Conservation (phyloP, 2,888 invertebrate genomes). For the Apodemia duryi region DNA sequence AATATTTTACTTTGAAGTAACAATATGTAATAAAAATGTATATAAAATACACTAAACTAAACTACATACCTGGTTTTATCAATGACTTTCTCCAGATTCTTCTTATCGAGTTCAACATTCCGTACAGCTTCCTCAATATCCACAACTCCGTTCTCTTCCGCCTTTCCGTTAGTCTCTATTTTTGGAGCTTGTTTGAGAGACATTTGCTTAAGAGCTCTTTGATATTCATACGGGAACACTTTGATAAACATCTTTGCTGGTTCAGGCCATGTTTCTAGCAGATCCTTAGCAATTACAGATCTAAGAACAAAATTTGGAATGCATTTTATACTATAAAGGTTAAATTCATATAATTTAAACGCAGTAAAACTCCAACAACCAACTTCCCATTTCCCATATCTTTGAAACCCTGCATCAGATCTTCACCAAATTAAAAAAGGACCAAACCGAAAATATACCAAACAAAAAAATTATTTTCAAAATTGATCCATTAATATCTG, state of each 20-base stretch:
- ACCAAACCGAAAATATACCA: too few relatives aligned
- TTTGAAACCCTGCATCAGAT: too few relatives aligned
- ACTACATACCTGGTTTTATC: constrained; percentile 84
- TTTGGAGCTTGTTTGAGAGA: constrained; percentile 57
- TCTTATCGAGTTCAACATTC: constrained; percentile 87
- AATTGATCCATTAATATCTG: too few relatives aligned
- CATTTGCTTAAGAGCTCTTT: constrained; percentile 89
- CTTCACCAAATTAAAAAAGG: too few relatives aligned
- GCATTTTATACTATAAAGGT: background rate
- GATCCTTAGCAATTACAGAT: constrained; percentile 88
- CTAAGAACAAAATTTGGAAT: constrained; percentile 35
- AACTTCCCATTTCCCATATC: too few relatives aligned
- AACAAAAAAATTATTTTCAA: too few relatives aligned
- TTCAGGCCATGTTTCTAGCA: constrained; percentile 89
- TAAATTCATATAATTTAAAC: too few relatives aligned
- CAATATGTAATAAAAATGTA: too few relatives aligned
- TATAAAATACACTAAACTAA: too few relatives aligned
- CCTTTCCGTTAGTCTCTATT: constrained; percentile 50
- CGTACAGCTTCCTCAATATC: constrained; percentile 95
- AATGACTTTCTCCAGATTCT: constrained; percentile 88
- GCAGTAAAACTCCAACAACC: too few relatives aligned
- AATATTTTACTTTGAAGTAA: too few relatives aligned
- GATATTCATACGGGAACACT: constrained; percentile 98
- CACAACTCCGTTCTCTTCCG: constrained; percentile 64
- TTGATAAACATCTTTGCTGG: constrained; percentile 91